Conservation (phyloP, 2,797 vertebrate species). For the Oryzias dopingdopingensis region DNA sequence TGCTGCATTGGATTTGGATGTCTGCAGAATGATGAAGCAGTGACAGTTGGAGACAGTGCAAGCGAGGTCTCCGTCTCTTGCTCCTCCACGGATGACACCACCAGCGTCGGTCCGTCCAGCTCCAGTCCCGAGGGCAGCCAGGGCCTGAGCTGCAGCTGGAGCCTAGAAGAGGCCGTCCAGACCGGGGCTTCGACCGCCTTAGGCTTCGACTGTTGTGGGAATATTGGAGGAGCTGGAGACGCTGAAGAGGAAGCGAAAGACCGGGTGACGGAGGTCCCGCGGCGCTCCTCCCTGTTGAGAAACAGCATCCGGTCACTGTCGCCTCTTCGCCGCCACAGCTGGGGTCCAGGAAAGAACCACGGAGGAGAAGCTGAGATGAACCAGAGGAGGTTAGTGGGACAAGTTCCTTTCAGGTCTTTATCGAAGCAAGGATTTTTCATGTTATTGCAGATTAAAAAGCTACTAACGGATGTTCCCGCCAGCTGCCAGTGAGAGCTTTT, state of each 20-base stretch:
- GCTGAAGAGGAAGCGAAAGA: slow-evolving; percentile 91
- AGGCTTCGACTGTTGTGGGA: slow-evolving; percentile 48
- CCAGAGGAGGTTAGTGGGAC: slow-evolving; percentile 84
- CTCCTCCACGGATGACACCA: slow-evolving; percentile 87
- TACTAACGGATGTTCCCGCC: background rate
- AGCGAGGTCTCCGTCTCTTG: slow-evolving; percentile 80
- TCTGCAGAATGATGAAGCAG: slow-evolving; percentile 62
- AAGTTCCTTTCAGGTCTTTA: background rate
- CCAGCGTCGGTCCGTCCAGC: slow-evolving; percentile 67
- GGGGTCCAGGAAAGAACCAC: slow-evolving; percentile 91
- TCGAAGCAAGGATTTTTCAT: background rate
- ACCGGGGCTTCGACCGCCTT: slow-evolving; percentile 15
- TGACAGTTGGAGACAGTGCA: slow-evolving; percentile 73
- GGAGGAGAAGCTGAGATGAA: slow-evolving; percentile 86
- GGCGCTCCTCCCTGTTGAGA: slow-evolving; percentile 72
- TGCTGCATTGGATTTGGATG: background rate
- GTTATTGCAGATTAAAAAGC: background rate
- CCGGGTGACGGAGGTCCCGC: slow-evolving; percentile 84
- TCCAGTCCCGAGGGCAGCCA: slow-evolving; percentile 69
- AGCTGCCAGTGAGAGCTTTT: slow-evolving; percentile 15
- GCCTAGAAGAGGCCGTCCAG: slow-evolving; percentile 77
- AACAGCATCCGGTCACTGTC: slow-evolving; percentile 84
- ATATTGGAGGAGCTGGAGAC: slow-evolving; percentile 65
- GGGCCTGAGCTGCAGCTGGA: slow-evolving; percentile 70
- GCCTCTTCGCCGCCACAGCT: slow-evolving; percentile 93